A percentile compares a stretch with the other conserved stretches of the same genome.
phyloP scores from a whole-genome alignment of 2,888 invertebrate genomes.

The Agriopis leucophaearia region DNA sequence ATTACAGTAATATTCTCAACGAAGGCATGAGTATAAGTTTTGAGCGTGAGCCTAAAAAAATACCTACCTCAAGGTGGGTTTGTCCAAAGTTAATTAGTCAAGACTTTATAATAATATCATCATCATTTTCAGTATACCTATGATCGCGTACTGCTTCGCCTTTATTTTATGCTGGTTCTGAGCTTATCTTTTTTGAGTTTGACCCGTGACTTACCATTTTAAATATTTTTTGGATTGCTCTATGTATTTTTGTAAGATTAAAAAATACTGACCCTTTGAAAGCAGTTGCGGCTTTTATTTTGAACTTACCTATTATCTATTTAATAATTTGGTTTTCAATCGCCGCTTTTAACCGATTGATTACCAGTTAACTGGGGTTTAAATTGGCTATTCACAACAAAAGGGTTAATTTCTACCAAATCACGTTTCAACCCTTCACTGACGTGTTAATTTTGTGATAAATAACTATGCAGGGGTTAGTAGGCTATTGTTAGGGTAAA shows the following conservation, averaged over 20 bases:
- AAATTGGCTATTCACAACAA: slow-evolving; percentile 65
- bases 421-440: slow-evolving; percentile 65
- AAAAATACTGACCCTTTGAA: not conserved
- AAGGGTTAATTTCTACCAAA: slow-evolving; percentile 71
- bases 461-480: slow-evolving; percentile 60
- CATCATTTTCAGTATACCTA: too few relatives aligned
- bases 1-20: slow-evolving; percentile 27
- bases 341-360: slow-evolving; percentile 68
- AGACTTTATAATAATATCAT: too few relatives aligned
- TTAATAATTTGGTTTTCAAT: slow-evolving; percentile 15
- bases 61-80: not conserved
- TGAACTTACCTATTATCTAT: slow-evolving; percentile 9
- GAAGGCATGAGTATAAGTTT: not conserved
- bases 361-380: slow-evolving; percentile 62
- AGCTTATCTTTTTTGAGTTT: too few relatives aligned
- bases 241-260: not conserved
- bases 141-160: too few relatives aligned
- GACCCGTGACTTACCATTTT: too few relatives aligned
- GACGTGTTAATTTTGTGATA: slow-evolving; percentile 79
- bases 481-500: slow-evolving; percentile 44
- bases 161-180: too few relatives aligned
- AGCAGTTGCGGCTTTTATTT: slow-evolving; percentile 1
- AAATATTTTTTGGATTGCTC: not conserved
- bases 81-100: too few relatives aligned
- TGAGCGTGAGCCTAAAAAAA: not conserved